A percentile compares a stretch with the other conserved stretches of the same genome.
Evolutionary conservation across 2,113 vertebrate genomes (phyloP).

Genomic region (Takifugu flavidus): DNA sequence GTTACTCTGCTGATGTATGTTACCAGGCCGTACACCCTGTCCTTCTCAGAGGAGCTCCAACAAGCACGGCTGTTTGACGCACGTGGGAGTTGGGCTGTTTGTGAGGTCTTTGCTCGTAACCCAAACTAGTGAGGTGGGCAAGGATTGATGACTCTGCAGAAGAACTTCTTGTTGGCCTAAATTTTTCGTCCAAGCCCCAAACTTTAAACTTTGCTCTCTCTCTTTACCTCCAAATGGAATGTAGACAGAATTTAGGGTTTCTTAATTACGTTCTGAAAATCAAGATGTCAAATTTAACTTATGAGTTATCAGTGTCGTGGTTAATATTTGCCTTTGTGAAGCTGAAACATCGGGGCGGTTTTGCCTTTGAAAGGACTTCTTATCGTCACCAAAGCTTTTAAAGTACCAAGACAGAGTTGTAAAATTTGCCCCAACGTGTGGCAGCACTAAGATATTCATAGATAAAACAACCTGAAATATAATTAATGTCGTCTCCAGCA

Average conservation of each 20-base stretch:
- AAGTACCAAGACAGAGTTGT: constrained; percentile 7
- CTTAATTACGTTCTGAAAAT: constrained; percentile 34
- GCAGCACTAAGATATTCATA: no score
- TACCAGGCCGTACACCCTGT: constrained; percentile 21
- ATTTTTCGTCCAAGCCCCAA: constrained; percentile 57
- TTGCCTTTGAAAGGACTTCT: constrained; percentile 1
- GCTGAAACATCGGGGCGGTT: background rate
- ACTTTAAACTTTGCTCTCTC: constrained; percentile 14
- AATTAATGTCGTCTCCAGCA: constrained; percentile 13
- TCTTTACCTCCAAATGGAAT: background rate
- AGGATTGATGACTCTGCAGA: constrained; percentile 76
- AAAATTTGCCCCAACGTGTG: background rate
- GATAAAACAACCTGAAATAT: background rate
- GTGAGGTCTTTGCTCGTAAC: constrained; percentile 84
- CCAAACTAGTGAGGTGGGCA: constrained; percentile 75
- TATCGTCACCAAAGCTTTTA: constrained; percentile 28
- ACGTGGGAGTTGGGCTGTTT: constrained; percentile 60
- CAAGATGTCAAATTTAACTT: background rate
- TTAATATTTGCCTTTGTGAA: constrained; percentile 19
- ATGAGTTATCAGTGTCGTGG: constrained; percentile 3
- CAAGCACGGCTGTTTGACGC: background rate
- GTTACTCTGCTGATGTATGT: constrained; percentile 69
- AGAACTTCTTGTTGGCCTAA: constrained; percentile 19
- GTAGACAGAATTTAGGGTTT: constrained; percentile 7
- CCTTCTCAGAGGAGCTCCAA: constrained; percentile 65